Evolutionary conservation across 2,888 invertebrate species (phyloP), one percentile per base, ranked within the genome.

Genomic region (Cetonia aurata): DNA sequence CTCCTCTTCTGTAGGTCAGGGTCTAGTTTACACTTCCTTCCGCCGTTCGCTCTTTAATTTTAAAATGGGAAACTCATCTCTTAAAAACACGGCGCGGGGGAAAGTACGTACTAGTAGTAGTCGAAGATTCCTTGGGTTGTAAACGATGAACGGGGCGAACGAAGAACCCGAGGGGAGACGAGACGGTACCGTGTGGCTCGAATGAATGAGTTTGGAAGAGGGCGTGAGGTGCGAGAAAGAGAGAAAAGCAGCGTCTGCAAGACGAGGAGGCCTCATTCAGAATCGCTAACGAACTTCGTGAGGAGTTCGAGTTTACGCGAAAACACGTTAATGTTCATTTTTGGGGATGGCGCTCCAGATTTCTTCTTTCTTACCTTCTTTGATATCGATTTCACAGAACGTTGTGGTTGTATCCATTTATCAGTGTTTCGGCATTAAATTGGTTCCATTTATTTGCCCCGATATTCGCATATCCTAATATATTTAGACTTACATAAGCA

Each of bases 41-140:
- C 77, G 75, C 62, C 48, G 62, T 62, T 62, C 62, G 62, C 62
- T 62, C 81, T 81, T 83, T 83, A 83, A 83, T 83, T 83, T 83
- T 82, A 81, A 83, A 82, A 82, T 81, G 82, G 80, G 81, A 83
- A 82, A 81, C 81, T 83, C 83, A 82, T 83, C 82, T 82, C 79
- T 81, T 80, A 81, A 81, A 81, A 82, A 81, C 82, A 81, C 81
- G 62, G 48, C 69, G 78, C 77, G 78, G 77, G 78, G 77, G 78
- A 76, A 57, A 37, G 37, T 37, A 37, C 37, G 77, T 62, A 62
- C 62, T 62, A 62, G 33, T 62, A 62, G 25, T 77, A 77, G 76
- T 76, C 72, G 76, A 77, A 76, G 73, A 74, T 56, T 73, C 67
- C 70, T 71, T 62, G 55, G 37, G 67, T 56, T 55, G 67, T 56